A percentile compares a stretch with the other conserved stretches of the same genome.
phyloP scores from a whole-genome alignment of 2,113 vertebrate species.

The Rana temporaria region DNA sequence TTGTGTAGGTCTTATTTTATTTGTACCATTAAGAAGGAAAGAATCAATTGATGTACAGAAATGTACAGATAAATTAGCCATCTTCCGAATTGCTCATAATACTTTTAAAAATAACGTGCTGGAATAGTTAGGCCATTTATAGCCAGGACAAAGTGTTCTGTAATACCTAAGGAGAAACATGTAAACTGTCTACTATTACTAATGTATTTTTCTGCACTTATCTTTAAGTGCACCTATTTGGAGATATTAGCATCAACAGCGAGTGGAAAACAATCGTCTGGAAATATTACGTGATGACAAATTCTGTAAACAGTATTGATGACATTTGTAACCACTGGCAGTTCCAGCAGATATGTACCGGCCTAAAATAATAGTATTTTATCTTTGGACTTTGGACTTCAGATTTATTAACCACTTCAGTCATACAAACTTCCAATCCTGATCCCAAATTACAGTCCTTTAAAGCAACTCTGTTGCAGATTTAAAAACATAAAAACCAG shows the following conservation, averaged over 20 bases:
- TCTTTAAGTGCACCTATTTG: slow-evolving; percentile 6
- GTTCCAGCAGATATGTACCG: background rate
- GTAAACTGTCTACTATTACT: background rate
- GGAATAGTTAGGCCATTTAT: background rate
- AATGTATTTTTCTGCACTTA: background rate
- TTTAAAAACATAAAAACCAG: too few species aligned
- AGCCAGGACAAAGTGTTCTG: background rate
- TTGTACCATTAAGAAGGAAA: too few species aligned
- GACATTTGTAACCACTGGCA: background rate
- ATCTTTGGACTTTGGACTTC: too few species aligned
- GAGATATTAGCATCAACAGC: slow-evolving; percentile 1
- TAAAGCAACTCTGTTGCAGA: too few species aligned
- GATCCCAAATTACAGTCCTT: too few species aligned
- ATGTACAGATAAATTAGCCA: too few species aligned
- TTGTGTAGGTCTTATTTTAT: too few species aligned
- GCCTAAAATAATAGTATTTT: too few species aligned
- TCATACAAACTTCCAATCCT: too few species aligned
- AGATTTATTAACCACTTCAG: too few species aligned
- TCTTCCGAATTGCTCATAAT: too few species aligned
- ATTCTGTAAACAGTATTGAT: background rate
- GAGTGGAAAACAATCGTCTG: slow-evolving; percentile 3
- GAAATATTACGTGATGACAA: background rate
- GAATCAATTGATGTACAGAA: too few species aligned
- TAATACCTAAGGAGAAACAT: background rate
- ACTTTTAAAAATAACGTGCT: background rate